Evolutionary conservation across 2,113 vertebrate genomes (phyloP), one percentile per base, ranked within the genome.

Genomic region (Paratilapia polleni): DNA sequence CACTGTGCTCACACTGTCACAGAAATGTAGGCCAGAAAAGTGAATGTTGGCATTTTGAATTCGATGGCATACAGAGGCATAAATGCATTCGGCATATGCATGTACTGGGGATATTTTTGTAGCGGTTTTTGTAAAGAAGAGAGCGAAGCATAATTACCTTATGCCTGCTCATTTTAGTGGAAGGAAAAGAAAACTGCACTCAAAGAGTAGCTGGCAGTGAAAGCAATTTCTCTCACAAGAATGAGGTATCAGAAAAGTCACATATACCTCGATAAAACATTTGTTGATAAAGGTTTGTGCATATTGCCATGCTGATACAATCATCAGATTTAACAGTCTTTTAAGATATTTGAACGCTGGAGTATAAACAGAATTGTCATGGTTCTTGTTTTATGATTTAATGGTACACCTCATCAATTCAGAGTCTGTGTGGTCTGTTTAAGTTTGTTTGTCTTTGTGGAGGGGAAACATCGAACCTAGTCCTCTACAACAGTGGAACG

Each of bases 381-480:
- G 38, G 8, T 82, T 7, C 17, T 26, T 77, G 63, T 61, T 74
- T 82, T 49, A 59, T 82, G 66, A 85, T 78, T 84, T 91, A 83
- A 70, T 87, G 78, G 20, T 24, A 10, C 9, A n/a, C 22, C 38
- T 61, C 24, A 76, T 85, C 89, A 61, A 85, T 58, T 90, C 83
- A 78, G 57, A 24, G 38, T 77, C 36, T 77, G 83, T 74, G 43
- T 28, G 54, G 34, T 80, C 57, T 78, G 52, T 80, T 61, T 76
- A n/a, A 34, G 41, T 85, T 77, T 75, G 63, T 77, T 89, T 49
- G 80, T 78, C 38, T 89, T 83, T 88, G 78, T 84, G 57, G 34
- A 80, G n/a, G 20, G 15, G 26, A 43, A 87, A 77, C 73, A 63
- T 78, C 58, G 52, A 52, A 78, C 66, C 57, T 77, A 56, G 31